Conservation (phyloP, 2,797 vertebrate species). For the Poecilia wingei region DNA sequence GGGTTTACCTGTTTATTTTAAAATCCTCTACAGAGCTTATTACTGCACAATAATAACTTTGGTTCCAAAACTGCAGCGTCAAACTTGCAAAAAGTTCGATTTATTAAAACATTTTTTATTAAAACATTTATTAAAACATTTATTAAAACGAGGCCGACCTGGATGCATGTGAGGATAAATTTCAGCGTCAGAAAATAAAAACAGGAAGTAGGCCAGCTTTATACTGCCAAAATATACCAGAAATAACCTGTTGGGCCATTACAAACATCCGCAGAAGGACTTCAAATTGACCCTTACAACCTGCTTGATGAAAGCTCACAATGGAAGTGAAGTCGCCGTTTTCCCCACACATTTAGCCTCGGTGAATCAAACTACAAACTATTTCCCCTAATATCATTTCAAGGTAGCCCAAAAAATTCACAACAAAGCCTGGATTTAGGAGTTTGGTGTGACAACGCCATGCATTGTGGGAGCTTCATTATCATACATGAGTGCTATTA, state of each 20-base stretch:
- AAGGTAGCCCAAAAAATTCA: background rate
- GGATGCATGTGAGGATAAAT: background rate
- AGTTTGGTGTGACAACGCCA: conserved; percentile 51
- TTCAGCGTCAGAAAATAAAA: background rate
- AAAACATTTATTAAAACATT: too few relatives aligned
- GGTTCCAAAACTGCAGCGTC: too few relatives aligned
- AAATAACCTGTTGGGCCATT: background rate
- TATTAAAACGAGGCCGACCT: background rate
- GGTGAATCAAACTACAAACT: background rate
- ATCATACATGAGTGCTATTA: conserved; percentile 72
- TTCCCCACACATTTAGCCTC: background rate
- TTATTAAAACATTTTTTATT: background rate
- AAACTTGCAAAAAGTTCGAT: background rate
- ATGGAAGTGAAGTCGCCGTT: background rate
- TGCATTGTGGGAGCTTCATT: conserved; percentile 57
- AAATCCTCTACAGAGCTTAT: background rate
- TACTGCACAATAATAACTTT: background rate
- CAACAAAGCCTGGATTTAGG: background rate
- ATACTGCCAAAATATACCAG: background rate
- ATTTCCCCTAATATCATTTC: background rate
- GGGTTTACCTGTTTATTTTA: background rate
- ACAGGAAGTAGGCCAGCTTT: background rate
- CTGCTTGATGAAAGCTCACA: background rate
- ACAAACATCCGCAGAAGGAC: background rate
- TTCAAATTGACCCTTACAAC: background rate